phyloP scores from a whole-genome alignment of 2,113 vertebrate genomes.

The Lophius piscatorius region DNA sequence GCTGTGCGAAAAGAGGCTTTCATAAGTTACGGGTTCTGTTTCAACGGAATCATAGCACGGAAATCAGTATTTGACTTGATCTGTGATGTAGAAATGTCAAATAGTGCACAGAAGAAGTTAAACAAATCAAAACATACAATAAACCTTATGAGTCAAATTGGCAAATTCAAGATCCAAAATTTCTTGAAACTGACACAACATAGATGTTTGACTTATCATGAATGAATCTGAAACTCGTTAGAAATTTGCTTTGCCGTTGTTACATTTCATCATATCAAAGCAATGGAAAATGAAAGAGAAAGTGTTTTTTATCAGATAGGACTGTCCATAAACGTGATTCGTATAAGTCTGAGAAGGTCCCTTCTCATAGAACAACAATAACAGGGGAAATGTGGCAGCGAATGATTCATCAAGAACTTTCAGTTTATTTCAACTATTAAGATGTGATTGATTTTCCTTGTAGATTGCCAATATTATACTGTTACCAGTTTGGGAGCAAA shows the following conservation, averaged over 20 bases:
- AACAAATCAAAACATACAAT: conserved; percentile 19
- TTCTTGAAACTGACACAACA: neutral
- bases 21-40: conserved; percentile 55
- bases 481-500: conserved; percentile 1
- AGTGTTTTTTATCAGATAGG: no score
- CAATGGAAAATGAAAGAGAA: conserved; percentile 32
- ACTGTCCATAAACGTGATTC: conserved; percentile 38
- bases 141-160: conserved; percentile 22
- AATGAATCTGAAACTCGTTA: no score
- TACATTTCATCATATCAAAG: conserved; percentile 31
- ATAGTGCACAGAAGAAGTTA: conserved; percentile 9
- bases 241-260: no score
- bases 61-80: conserved; percentile 35
- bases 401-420: conserved; percentile 24
- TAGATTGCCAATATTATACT: conserved; percentile 28
- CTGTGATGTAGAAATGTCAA: conserved; percentile 12
- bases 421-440: conserved; percentile 49
- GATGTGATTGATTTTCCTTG: conserved; percentile 40
- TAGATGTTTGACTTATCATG: neutral
- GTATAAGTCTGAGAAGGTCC: conserved; percentile 1
- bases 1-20: conserved; percentile 61
- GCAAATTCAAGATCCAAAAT: neutral
- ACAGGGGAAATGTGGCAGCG: conserved; percentile 14
- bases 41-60: conserved; percentile 44
- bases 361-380: neutral